These are phyloP conservation scores for Sphaerophoria rueppellii DNA, from an alignment of 2,888 invertebrate species.

Conservation along the genomic window DNA sequence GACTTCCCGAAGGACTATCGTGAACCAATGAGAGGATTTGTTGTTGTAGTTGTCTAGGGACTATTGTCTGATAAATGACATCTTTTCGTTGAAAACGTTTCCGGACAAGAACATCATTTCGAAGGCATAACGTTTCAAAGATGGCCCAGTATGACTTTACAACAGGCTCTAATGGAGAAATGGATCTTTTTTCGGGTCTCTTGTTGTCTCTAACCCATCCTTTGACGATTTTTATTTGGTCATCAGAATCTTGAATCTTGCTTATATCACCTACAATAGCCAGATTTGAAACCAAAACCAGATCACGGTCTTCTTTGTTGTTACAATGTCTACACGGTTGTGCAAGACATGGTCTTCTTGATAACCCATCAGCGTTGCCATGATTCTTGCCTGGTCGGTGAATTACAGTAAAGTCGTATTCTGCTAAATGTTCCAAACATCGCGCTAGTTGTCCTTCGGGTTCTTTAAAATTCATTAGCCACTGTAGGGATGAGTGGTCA, in stretches of 20 bases:
- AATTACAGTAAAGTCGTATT: background rate
- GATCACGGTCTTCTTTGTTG: constrained; percentile 1
- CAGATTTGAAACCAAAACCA: background rate
- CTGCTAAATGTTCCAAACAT: background rate
- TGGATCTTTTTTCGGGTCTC: background rate
- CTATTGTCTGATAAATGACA: constrained; percentile 16
- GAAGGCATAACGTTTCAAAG: constrained; percentile 1
- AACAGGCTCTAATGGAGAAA: background rate
- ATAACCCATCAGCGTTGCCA: constrained; percentile 11
- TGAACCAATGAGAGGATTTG: constrained; percentile 6
- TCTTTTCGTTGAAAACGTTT: constrained; percentile 14
- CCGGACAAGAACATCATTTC: constrained; percentile 8
- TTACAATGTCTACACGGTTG: constrained; percentile 13
- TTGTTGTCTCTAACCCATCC: constrained; percentile 2
- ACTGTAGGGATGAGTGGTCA: constrained; percentile 21
- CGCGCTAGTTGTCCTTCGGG: constrained; percentile 5
- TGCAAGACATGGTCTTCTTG: constrained; percentile 4
- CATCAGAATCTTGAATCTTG: background rate
- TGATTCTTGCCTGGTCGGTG: constrained; percentile 2
- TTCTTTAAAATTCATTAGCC: constrained; percentile 27
- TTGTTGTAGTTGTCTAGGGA: background rate
- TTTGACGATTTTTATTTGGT: background rate
- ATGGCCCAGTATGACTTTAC: background rate
- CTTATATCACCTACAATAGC: background rate
- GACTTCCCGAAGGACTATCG: constrained; percentile 19